Evolutionary conservation across 2,113 vertebrate genomes (phyloP).

Genomic region (Anhinga rufa): DNA sequence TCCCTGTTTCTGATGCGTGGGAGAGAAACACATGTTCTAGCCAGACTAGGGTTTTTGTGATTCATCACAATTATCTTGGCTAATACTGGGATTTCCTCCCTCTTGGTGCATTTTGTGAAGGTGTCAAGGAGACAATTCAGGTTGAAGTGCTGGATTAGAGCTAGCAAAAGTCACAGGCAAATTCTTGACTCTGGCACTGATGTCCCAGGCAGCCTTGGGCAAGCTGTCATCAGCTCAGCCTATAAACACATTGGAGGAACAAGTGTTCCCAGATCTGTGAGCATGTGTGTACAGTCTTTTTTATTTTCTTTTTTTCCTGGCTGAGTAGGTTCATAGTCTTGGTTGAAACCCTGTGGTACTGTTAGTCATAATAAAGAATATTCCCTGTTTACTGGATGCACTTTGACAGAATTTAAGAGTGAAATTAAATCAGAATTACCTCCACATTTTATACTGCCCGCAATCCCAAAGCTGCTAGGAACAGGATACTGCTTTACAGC

Average conservation of each 20-base stretch:
- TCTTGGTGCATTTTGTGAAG: neutral
- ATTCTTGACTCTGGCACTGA: neutral
- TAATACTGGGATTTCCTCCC: neutral
- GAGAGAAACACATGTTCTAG: neutral
- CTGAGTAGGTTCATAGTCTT: neutral
- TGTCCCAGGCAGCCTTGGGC: neutral
- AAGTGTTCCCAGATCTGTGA: neutral
- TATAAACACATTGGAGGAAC: neutral
- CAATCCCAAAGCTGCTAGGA: neutral
- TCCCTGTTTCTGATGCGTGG: neutral
- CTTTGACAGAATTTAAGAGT: constrained; percentile 17
- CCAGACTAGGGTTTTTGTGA: neutral
- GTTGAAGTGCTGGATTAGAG: neutral
- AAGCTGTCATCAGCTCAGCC: neutral
- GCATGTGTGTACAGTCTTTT: neutral
- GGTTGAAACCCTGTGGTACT: neutral
- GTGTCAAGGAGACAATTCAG: neutral
- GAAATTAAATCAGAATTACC: constrained; percentile 27
- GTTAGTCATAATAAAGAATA: constrained; percentile 17
- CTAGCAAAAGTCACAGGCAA: neutral
- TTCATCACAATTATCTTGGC: neutral
- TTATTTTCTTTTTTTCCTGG: neutral
- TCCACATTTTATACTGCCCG: neutral
- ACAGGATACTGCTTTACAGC: neutral
- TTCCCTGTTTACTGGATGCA: neutral